A percentile compares a stretch with the other conserved stretches of the same genome.
Conservation (phyloP, 2,888 invertebrate species). For the Cinara cedri region DNA sequence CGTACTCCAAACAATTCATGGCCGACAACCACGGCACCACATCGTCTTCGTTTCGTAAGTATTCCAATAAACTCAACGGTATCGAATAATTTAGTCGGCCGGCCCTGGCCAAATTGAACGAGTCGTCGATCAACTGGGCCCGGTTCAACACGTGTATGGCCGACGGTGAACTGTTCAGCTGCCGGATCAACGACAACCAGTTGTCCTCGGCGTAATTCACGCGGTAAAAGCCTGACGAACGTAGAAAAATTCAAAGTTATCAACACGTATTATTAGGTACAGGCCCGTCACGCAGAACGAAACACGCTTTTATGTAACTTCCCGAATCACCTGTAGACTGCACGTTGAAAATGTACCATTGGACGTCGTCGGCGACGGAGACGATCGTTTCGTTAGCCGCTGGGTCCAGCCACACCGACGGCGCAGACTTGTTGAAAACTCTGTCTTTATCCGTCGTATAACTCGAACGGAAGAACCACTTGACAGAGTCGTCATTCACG, state of each 20-base stretch:
- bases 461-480: conserved; percentile 72
- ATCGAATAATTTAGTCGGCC: conserved; percentile 68
- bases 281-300: too few relatives aligned
- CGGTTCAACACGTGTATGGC: conserved; percentile 67
- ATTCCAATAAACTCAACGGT: conserved; percentile 72
- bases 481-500: background rate
- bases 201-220: conserved; percentile 76
- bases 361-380: conserved; percentile 61
- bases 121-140: conserved; percentile 83
- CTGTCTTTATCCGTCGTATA: conserved; percentile 62
- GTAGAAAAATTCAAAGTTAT: background rate
- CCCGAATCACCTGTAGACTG: conserved; percentile 66
- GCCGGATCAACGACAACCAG: conserved; percentile 72
- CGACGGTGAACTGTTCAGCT: conserved; percentile 69
- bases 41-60: conserved; percentile 71
- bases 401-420: conserved; percentile 59
- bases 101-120: conserved; percentile 75
- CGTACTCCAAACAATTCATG: conserved; percentile 2
- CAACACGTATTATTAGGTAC: too few relatives aligned
- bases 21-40: conserved; percentile 69
- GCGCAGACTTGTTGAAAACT: conserved; percentile 58
- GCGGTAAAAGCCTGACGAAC: conserved; percentile 67
- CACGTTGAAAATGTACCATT: conserved; percentile 71
- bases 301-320: too few relatives aligned
- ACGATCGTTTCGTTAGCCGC: conserved; percentile 59